Evolutionary conservation across 2,888 invertebrate genomes (phyloP), one percentile per base, ranked within the genome.

Genomic region (Parnassius smintheus): DNA sequence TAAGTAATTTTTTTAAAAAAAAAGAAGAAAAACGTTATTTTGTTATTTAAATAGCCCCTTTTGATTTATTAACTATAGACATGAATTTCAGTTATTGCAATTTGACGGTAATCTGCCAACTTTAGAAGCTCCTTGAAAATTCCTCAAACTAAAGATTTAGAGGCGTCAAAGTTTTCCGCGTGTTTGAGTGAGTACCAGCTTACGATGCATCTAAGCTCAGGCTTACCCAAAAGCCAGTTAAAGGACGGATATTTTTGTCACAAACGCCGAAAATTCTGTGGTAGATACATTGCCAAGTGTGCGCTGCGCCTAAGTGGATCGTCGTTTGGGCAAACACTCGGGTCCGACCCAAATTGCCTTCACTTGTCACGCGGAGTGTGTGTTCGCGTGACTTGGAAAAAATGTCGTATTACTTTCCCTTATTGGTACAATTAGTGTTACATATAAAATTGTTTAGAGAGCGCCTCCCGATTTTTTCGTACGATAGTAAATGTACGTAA

Each of bases 291-390:
- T 44, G 57, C 51, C 62, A 46, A 62, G 60, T 59, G 62, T 60
- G 53, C 55, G 54, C 46, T 8, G 41, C 56, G 58, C 56, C 59
- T 58, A 59, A 65, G 65, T 59, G 61, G 62, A 56, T 66, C 60
- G 65, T 10, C 67, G 68, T 68, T 73, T 77, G 75, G 70, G 74
- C 78, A 85, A 86, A 86, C 83, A 83, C 81, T 82, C 75, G 67
- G 70, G 71, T 69, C 72, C 78, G 76, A 76, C 80, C 82, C 72
- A 80, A 82, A 86, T 85, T 81, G 77, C 78, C 80, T 71, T 81
- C 80, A 77, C 81, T 82, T 82, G 83, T 84, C 83, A 79, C 77
- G 70, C 74, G 51, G 59, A 63, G 63, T 63, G 63, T 56, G 56
- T 59, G 56, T 45, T 81, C 74, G 79, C 80, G 81, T 82, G 80